Base-by-base conservation (phyloP, 2,797 vertebrate genomes). In the Podarcis siculus region DNA sequence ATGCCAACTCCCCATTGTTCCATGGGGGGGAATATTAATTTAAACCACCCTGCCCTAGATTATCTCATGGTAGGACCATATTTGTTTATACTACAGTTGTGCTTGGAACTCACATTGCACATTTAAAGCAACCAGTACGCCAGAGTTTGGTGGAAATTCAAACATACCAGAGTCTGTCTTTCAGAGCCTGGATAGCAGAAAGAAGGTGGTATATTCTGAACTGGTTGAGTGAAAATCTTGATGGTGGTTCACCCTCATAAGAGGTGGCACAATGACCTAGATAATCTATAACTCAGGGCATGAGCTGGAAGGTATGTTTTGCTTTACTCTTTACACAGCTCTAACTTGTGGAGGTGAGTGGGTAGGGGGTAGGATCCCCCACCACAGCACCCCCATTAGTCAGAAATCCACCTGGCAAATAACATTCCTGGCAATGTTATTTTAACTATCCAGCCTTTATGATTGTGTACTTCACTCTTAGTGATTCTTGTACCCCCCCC, bases 131-230 rank as follows among this genome's bases (percentile, higher is more conserved):
- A 79, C 77, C 80, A 91, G 0, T 81, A 89, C 92, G 80, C 83
- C 61, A 66, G 35, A 82, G 4, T 69, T 71, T 77, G 83, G 76
- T 75, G 86, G 91, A 94, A 94, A 94, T 90, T 87, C 84, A 94
- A 32, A 92, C 83, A 88, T 85, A 81, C 3, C 69, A 84, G n/a
- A 79, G n/a, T 90, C 89, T 92, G 8, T 85, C 76, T 94, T 93
- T 87, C 32, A 87, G 85, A 89, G 64, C 13, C 27, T 58, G 86
- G 66, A 85, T 84, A 83, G 88, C 73, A 76, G 89, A 93, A 84
- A 73, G 80, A 90, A 92, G 32, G 81, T 72, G 81, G 32, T 83
- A 73, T 10, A 71, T 93, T 75, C 55, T 90, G 1, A n/a, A 82
- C 8, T 39, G 35, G 35, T 79, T 93, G 77, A 86, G 86, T 25